Base-by-base conservation (phyloP, 1,140 invertebrate species). In the Heliothis subflexa region DNA sequence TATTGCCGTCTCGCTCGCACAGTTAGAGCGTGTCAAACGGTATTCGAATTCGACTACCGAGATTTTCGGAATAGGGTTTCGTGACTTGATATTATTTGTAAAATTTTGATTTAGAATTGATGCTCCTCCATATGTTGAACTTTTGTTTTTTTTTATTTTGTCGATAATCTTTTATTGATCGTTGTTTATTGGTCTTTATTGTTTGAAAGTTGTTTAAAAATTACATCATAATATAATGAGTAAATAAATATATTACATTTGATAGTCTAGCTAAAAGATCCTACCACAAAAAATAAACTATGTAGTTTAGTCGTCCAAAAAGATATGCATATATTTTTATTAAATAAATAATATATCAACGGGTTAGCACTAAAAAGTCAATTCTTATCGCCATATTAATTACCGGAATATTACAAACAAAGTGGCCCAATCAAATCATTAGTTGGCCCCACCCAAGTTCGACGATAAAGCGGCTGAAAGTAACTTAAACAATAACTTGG, bases 31-130 rank as follows among this genome's bases (percentile, higher is more conserved):
- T 72, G 70, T 79, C 45, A 54, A 74, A 74, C 62, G 75, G 73
- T 77, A 84, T 78, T 83, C 84, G 83, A 86, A 88, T 88, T 52
- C 74, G 62, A 50, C 74, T 68, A 57, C 85, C 79, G 81, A 85
- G 85, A 88, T 83, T 85, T 83, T 86, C 78, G 79, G 83, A 87
- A 88, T 87, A 86, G 85, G 83, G 84, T 85, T 68, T 55, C 61
- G 50, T 64, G 66, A 78, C 71, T 73, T 72, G 71, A 75, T 59
- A 72, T 77, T 62, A 66, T 71, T 76, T 66, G 21, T 73, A 57
- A 71, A 80, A 52, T 61, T 74, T 71, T 73, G 71, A 79, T 82
- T 72, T 49, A 70, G 47, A 55, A 61, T 57, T 80, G 28, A 45
- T 61, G 47, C 33, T 3, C 33, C 47, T 47, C 16, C 59, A 50